Evolutionary conservation across 2,888 invertebrate species (phyloP).

Genomic region (Phyto melanocephala): DNA sequence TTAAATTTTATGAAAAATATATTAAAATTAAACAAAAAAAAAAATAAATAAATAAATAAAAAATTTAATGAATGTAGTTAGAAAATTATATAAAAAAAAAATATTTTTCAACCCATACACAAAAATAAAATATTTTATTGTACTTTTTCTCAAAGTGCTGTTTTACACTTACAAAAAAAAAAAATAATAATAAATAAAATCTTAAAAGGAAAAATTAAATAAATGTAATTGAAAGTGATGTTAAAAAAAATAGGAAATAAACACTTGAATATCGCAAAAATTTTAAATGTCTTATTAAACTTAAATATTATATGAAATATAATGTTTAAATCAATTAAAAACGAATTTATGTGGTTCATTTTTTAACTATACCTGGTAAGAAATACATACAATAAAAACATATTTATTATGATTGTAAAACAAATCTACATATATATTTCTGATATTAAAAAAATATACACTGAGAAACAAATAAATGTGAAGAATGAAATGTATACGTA

Average conservation of each 20-base stretch:
- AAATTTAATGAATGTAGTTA: neutral
- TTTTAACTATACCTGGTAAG: too few relatives aligned
- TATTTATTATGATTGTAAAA: too few relatives aligned
- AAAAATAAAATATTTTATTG: neutral
- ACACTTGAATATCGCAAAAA: neutral
- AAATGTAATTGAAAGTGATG: constrained; percentile 28
- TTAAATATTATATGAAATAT: neutral
- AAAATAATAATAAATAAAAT: neutral
- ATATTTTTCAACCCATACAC: neutral
- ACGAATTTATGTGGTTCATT: constrained; percentile 43
- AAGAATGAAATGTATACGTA: neutral
- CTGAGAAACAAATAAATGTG: neutral
- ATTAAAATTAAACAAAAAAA: neutral
- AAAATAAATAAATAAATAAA: neutral
- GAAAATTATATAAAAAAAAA: neutral
- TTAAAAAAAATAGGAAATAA: neutral
- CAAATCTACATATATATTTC: constrained; percentile 15
- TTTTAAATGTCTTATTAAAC: neutral
- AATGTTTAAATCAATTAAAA: constrained; percentile 13
- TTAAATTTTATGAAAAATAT: too few relatives aligned
- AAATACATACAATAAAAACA: too few relatives aligned
- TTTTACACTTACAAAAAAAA: neutral
- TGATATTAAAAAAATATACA: neutral
- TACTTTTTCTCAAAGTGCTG: neutral
- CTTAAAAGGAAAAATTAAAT: neutral